phyloP scores from a whole-genome alignment of 2,113 vertebrate species.

The Muntiacus reevesi region DNA sequence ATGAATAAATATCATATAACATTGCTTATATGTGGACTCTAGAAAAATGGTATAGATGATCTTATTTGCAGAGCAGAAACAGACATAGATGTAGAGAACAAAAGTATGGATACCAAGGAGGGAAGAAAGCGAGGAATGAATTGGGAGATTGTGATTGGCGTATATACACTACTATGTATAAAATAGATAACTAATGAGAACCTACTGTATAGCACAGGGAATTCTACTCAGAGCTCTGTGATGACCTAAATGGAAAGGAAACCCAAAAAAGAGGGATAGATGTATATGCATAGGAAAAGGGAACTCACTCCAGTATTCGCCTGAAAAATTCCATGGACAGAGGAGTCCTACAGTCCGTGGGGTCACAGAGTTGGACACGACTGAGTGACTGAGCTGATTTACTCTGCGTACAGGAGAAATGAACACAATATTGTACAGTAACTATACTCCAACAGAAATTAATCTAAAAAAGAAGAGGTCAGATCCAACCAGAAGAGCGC shows the following conservation, averaged over 20 bases:
- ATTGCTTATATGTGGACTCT: neutral
- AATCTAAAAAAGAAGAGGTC: neutral
- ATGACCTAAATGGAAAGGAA: neutral
- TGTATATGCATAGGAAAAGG: neutral
- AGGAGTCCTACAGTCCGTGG: neutral
- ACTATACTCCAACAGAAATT: neutral
- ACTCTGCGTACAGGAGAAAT: neutral
- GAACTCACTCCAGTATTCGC: neutral
- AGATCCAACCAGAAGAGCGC: neutral
- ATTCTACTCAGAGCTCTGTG: neutral
- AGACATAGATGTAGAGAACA: neutral
- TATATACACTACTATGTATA: neutral
- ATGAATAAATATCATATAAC: neutral
- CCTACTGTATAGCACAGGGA: neutral
- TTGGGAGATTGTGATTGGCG: fast-evolving
- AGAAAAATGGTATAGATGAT: neutral
- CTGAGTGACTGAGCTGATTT: neutral
- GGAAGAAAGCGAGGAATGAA: neutral
- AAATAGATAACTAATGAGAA: neutral
- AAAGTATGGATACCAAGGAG: neutral
- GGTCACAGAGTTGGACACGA: neutral
- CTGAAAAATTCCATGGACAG: neutral
- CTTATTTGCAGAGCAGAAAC: neutral
- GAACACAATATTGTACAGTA: neutral
- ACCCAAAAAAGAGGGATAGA: neutral